Conservation (phyloP, 2,113 vertebrate genomes). For the Phocoena sinus region DNA sequence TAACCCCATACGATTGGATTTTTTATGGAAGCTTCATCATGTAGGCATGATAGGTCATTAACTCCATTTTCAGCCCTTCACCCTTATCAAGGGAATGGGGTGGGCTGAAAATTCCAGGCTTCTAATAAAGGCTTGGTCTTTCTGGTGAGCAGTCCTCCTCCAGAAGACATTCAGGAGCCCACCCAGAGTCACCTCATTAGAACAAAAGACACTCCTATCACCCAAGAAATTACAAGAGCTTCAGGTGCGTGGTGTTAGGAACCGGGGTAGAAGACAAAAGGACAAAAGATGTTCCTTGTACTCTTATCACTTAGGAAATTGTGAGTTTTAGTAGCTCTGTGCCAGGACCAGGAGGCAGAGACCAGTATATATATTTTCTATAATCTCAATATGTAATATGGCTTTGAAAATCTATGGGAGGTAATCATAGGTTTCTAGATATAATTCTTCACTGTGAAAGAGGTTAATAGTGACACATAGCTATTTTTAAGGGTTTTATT, state of each 20-base stretch:
- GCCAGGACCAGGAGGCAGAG: neutral
- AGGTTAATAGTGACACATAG: neutral
- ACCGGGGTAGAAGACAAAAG: neutral
- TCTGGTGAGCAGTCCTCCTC: neutral
- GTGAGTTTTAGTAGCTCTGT: neutral
- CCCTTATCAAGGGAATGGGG: neutral
- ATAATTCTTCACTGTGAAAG: neutral
- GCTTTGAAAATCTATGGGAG: neutral
- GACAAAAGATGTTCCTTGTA: neutral
- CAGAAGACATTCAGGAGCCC: neutral
- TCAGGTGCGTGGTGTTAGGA: neutral
- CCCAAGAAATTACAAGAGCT: neutral
- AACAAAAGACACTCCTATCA: neutral
- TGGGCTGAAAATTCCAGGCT: neutral
- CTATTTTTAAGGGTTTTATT: neutral
- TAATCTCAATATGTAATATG: neutral
- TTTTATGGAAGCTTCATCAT: neutral
- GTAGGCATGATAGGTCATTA: neutral
- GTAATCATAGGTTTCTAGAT: neutral
- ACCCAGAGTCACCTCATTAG: neutral
- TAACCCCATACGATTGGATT: neutral
- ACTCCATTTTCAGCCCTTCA: neutral
- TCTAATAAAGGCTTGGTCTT: neutral
- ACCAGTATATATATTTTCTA: neutral
- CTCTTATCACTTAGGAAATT: neutral